phyloP scores from a whole-genome alignment of 2,888 invertebrate species.

The Chymomyza procnemis region DNA sequence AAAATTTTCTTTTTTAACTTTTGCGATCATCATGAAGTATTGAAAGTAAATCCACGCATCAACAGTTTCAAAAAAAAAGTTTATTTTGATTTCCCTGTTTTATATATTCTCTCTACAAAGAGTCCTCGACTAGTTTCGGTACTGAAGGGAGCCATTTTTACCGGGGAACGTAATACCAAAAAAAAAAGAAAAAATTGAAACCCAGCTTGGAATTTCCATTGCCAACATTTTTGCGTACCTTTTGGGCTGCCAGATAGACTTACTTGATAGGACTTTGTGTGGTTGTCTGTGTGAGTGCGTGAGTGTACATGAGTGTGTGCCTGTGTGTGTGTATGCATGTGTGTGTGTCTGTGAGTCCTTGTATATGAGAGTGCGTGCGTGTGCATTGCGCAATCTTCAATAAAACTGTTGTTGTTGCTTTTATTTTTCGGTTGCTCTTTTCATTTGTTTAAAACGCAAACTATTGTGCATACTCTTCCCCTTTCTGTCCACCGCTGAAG shows the following conservation, averaged over 20 bases:
- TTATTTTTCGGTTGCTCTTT: conserved; percentile 59
- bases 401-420: conserved; percentile 68
- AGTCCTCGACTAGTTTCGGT: background rate
- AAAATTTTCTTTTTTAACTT: too few species aligned
- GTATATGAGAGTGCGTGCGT: conserved; percentile 12
- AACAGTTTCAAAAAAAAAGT: too few species aligned
- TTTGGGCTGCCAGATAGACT: conserved; percentile 33
- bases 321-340: background rate
- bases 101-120: too few species aligned
- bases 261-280: conserved; percentile 12
- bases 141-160: background rate
- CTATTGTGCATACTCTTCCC: conserved; percentile 49
- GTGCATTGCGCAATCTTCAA: conserved; percentile 66
- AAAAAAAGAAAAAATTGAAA: background rate
- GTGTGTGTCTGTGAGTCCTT: background rate
- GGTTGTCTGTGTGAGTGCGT: conserved; percentile 23
- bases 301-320: background rate
- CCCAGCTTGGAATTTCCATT: conserved; percentile 54
- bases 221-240: conserved; percentile 70
- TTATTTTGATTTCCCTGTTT: too few species aligned
- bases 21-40: too few species aligned
- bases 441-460: conserved; percentile 73
- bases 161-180: background rate
- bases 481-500: conserved; percentile 6
- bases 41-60: too few species aligned